Evolutionary conservation across 2,888 invertebrate genomes (phyloP).

Genomic region (Nemurella pictetii): DNA sequence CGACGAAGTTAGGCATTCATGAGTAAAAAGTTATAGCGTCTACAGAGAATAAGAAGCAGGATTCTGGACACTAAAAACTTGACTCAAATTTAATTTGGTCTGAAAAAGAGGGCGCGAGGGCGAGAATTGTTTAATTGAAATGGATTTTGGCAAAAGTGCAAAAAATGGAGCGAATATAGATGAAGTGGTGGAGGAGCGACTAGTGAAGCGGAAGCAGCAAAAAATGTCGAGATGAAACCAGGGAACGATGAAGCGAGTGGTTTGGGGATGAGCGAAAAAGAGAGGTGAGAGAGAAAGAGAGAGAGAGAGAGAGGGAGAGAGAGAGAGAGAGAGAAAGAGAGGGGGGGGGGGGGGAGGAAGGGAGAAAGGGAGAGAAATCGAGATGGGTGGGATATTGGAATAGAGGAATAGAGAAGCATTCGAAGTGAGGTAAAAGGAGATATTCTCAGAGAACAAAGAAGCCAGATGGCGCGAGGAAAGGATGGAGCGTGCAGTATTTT

Average conservation of each 20-base stretch:
- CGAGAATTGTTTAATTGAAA: slow-evolving; percentile 27
- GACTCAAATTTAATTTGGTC: neutral
- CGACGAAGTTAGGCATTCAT: neutral
- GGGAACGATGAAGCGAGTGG: neutral
- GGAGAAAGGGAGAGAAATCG: neutral
- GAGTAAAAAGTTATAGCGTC: neutral
- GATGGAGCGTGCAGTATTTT: neutral
- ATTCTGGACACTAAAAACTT: neutral
- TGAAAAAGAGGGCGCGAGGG: neutral
- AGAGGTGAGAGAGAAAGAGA: neutral
- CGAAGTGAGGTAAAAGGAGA: neutral
- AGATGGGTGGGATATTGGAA: neutral
- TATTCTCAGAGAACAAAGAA: neutral
- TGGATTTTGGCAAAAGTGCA: slow-evolving; percentile 27
- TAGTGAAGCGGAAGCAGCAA: slow-evolving; percentile 21
- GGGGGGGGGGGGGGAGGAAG: neutral
- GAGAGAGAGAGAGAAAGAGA: neutral
- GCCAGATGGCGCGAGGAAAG: neutral
- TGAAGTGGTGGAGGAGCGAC: neutral
- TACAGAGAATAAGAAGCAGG: neutral
- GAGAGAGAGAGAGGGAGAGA: neutral
- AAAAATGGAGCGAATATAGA: slow-evolving; percentile 21
- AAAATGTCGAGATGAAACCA: slow-evolving; percentile 19
- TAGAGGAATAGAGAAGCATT: neutral
- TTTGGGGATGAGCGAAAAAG: neutral